phyloP scores from a whole-genome alignment of 2,113 vertebrate species.

The Sturnus vulgaris region DNA sequence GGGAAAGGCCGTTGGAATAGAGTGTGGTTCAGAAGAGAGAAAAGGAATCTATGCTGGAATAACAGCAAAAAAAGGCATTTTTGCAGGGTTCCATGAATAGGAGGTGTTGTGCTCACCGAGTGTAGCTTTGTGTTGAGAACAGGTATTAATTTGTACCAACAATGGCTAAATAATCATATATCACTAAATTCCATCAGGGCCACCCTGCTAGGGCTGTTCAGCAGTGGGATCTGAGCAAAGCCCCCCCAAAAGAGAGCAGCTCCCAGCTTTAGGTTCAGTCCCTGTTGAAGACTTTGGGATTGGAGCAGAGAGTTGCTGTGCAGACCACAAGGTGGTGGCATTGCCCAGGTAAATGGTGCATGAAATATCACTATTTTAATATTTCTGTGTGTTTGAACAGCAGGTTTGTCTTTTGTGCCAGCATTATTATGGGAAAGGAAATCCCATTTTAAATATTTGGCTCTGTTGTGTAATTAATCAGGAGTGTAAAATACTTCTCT shows the following conservation, averaged over 20 bases:
- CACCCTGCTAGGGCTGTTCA: not conserved
- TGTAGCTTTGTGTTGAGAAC: not conserved
- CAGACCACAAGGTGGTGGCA: conserved; percentile 62
- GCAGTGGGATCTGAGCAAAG: not conserved
- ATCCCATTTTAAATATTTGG: not conserved
- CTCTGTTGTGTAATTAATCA: not conserved
- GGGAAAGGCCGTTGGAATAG: not conserved
- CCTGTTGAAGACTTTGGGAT: accelerated
- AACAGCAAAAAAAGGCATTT: not conserved
- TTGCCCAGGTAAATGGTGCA: conserved; percentile 28
- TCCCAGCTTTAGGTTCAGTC: not conserved
- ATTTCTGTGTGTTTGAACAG: not conserved
- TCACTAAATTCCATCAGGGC: not conserved
- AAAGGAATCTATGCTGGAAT: not conserved
- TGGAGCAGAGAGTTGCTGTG: not conserved
- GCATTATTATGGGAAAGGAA: not conserved
- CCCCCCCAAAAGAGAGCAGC: not conserved
- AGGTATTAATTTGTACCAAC: not conserved
- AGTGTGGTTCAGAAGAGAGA: not conserved
- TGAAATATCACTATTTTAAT: accelerated
- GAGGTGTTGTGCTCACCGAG: not conserved
- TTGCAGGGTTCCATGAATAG: not conserved
- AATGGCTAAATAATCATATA: accelerated
- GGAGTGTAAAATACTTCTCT: not conserved
- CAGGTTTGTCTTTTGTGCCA: not conserved